phyloP scores from a whole-genome alignment of 2,113 vertebrate species.

The Pelodiscus sinensis region DNA sequence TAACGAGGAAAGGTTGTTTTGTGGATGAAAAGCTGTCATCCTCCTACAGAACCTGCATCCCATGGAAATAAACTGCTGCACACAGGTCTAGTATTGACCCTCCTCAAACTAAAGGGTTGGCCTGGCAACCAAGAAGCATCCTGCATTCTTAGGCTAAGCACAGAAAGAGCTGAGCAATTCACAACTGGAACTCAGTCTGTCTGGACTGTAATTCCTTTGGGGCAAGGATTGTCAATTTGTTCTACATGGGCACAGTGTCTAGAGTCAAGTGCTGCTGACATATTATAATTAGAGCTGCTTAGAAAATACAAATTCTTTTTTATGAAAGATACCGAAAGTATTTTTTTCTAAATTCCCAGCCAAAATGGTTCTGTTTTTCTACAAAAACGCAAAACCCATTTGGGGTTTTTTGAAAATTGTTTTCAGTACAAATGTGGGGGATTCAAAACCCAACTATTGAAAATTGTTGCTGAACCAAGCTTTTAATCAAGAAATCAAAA shows the following conservation, averaged over 20 bases:
- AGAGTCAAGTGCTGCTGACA: neutral
- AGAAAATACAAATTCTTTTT: neutral
- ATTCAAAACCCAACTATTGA: neutral
- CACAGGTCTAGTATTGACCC: fast-evolving
- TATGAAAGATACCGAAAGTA: neutral
- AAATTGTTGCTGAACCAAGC: neutral
- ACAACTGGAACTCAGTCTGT: neutral
- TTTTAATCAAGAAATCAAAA: neutral
- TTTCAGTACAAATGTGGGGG: neutral
- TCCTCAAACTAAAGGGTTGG: neutral
- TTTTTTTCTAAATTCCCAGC: neutral
- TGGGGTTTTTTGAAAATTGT: neutral
- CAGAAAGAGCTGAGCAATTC: neutral
- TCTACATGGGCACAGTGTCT: neutral
- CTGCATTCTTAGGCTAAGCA: neutral
- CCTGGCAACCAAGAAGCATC: neutral
- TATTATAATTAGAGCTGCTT: neutral
- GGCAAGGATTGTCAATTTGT: too few species aligned
- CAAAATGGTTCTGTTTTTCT: neutral
- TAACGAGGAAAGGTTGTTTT: neutral
- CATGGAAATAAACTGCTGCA: neutral
- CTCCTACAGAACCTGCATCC: neutral
- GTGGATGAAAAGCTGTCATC: neutral
- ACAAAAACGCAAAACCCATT: neutral
- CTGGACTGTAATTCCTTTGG: neutral